These are phyloP conservation scores for Tiliacea aurago DNA, from an alignment of 2,888 invertebrate species.

Conservation along the genomic window DNA sequence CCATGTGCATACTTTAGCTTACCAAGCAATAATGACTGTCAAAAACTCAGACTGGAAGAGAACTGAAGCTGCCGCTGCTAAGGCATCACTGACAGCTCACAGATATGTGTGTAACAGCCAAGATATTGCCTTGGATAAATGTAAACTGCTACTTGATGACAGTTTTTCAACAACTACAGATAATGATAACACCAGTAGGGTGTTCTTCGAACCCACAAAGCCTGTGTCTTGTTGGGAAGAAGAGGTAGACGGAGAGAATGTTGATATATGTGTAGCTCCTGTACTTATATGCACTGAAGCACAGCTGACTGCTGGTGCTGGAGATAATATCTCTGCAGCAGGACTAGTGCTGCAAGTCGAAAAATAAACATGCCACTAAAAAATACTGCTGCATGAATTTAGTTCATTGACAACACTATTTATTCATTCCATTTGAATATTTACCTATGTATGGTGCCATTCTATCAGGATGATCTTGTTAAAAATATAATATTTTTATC, in stretches of 20 bases:
- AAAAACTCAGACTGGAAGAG: conserved; percentile 94
- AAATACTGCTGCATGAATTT: conserved; percentile 40
- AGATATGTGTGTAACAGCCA: conserved; percentile 94
- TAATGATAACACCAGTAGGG: conserved; percentile 88
- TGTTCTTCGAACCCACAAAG: conserved; percentile 92
- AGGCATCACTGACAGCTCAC: conserved; percentile 95
- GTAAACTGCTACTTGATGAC: conserved; percentile 94
- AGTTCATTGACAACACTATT: conserved; percentile 50
- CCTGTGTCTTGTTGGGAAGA: conserved; percentile 97
- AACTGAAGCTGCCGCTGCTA: conserved; percentile 94
- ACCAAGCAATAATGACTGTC: conserved; percentile 94
- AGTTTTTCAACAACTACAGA: conserved; percentile 94
- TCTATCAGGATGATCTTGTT: conserved; percentile 57
- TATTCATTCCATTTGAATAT: conserved; percentile 62
- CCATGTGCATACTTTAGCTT: conserved; percentile 97
- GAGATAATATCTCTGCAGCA: conserved; percentile 97
- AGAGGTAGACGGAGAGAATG: conserved; percentile 83
- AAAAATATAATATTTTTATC: conserved; percentile 30
- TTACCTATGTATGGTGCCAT: conserved; percentile 61
- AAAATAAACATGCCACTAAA: conserved; percentile 72
- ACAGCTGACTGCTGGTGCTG: conserved; percentile 95
- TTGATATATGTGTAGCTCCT: conserved; percentile 95
- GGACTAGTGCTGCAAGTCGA: conserved; percentile 94
- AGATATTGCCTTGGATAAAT: conserved; percentile 87
- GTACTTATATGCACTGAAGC: conserved; percentile 96